phyloP scores from a whole-genome alignment of 23 tunicate species.

The Oikopleura albicans region DNA sequence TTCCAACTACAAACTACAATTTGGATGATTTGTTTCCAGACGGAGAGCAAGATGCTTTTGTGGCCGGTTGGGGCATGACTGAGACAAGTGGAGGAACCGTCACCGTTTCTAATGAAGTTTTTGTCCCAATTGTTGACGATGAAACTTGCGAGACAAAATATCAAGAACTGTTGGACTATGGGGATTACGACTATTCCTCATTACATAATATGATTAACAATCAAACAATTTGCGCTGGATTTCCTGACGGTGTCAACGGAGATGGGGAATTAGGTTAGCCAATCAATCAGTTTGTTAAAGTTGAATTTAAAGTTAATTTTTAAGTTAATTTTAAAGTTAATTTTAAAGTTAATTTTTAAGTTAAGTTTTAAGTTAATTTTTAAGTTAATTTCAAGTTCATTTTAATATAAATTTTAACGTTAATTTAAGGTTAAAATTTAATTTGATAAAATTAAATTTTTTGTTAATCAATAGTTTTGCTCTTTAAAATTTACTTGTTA shows the following conservation, averaged over 20 bases:
- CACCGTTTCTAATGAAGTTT: not conserved
- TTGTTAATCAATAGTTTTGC: too few relatives aligned
- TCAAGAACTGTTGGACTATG: not conserved
- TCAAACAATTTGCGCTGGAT: not conserved
- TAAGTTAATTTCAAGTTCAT: too few relatives aligned
- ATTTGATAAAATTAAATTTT: too few relatives aligned
- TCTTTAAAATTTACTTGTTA: too few relatives aligned
- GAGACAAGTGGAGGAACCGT: not conserved
- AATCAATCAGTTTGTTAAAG: too few relatives aligned
- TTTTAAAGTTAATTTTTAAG: too few relatives aligned
- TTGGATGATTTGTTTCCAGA: not conserved
- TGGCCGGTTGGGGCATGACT: not conserved
- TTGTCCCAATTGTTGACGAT: not conserved
- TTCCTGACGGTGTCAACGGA: not conserved
- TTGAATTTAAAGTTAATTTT: too few relatives aligned
- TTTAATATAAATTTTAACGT: too few relatives aligned
- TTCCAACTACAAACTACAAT: not conserved
- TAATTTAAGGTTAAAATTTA: too few relatives aligned
- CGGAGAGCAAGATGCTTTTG: not conserved
- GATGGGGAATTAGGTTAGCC: too few relatives aligned
- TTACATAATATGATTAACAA: not conserved
- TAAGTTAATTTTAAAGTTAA: too few relatives aligned
- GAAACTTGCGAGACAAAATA: not conserved
- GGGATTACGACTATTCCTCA: not conserved
- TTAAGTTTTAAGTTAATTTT: too few relatives aligned